Evolutionary conservation across 2,888 invertebrate species (phyloP).

Genomic region (Fabriciana adippe): DNA sequence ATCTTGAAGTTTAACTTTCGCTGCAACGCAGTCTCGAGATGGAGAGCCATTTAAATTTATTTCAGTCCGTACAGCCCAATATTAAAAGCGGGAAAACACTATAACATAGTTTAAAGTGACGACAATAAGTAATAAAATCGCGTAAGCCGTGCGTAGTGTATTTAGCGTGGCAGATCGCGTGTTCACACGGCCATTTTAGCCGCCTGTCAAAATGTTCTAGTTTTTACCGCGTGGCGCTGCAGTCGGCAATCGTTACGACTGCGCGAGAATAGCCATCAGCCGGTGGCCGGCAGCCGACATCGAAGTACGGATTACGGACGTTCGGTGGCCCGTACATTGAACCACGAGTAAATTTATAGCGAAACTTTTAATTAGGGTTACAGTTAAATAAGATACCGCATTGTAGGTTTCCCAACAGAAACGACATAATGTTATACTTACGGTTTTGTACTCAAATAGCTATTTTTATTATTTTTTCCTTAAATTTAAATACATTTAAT

Average conservation of each 20-base stretch:
- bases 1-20: constrained; percentile 80
- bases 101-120: constrained; percentile 67
- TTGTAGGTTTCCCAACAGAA: background rate
- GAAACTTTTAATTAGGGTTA: constrained; percentile 75
- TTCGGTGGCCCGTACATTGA: constrained; percentile 54
- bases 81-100: constrained; percentile 61
- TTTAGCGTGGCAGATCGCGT: constrained; percentile 75
- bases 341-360: constrained; percentile 71
- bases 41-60: constrained; percentile 68
- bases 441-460: background rate
- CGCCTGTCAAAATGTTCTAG: constrained; percentile 69
- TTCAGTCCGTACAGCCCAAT: constrained; percentile 50
- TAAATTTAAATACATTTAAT: no score
- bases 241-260: constrained; percentile 67
- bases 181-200: constrained; percentile 79
- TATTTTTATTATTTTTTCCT: no score
- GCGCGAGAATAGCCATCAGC: constrained; percentile 65
- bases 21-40: constrained; percentile 79
- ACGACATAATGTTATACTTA: background rate
- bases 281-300: constrained; percentile 40
- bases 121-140: constrained; percentile 66
- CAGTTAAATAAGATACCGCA: constrained; percentile 48
- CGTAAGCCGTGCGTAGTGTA: constrained; percentile 67
- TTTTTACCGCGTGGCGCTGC: constrained; percentile 67
- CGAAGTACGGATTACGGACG: constrained; percentile 43